Conservation (phyloP, 2,113 vertebrate genomes). For the Calyptomena viridis region DNA sequence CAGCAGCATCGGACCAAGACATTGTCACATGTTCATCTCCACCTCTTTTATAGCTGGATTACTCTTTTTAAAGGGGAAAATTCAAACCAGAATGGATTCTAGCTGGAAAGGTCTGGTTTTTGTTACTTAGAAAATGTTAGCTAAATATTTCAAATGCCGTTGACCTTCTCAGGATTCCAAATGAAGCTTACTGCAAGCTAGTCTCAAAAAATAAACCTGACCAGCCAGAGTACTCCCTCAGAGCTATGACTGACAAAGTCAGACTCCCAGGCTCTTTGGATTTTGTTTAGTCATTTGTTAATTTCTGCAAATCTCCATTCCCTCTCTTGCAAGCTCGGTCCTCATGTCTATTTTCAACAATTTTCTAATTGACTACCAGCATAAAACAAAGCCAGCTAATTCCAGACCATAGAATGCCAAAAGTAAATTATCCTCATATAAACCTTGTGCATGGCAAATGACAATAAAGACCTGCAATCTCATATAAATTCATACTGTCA, state of each 20-base stretch:
- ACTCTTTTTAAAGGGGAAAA: not conserved
- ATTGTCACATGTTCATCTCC: not conserved
- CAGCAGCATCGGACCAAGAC: not conserved
- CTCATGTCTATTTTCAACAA: not conserved
- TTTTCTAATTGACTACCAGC: not conserved
- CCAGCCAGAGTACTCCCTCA: not conserved
- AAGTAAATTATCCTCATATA: not conserved
- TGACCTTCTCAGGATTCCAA: not conserved
- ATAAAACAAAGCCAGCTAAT: not conserved
- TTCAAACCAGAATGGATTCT: not conserved
- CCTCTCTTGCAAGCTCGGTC: not conserved
- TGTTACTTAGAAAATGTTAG: not conserved
- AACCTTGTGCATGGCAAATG: not conserved
- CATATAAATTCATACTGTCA: not conserved
- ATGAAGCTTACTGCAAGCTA: not conserved
- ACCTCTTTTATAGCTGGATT: not conserved
- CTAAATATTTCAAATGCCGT: not conserved
- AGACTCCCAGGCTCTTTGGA: not conserved
- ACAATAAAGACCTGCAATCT: not conserved
- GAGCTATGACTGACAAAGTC: not conserved
- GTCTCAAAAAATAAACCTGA: conserved; percentile 5
- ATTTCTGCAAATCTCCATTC: not conserved
- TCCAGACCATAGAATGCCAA: not conserved
- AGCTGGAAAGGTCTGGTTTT: not conserved
- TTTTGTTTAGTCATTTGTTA: not conserved